Evolutionary conservation across 2,113 vertebrate species (phyloP).

Genomic region (Chroicocephalus ridibundus): DNA sequence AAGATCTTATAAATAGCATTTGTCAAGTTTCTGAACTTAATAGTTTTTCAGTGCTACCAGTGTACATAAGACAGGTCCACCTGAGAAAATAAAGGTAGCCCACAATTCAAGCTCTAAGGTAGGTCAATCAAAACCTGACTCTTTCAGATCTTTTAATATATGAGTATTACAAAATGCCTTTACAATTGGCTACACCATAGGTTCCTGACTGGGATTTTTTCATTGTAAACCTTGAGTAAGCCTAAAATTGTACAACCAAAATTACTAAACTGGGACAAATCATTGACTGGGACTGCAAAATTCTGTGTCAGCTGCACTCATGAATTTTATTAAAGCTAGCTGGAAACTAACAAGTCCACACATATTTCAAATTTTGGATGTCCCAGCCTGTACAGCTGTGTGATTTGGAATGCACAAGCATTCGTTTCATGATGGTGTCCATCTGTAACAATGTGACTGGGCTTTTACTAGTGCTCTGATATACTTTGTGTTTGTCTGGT

Average conservation of each 20-base stretch:
- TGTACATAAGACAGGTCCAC: not conserved
- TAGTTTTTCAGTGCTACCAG: rapidly evolving
- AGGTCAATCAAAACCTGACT: not conserved
- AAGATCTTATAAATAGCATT: not conserved
- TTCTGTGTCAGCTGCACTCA: not conserved
- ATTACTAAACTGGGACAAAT: not conserved
- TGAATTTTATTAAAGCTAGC: not conserved
- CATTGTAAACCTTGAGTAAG: not conserved
- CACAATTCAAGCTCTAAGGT: not conserved
- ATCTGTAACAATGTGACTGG: not conserved
- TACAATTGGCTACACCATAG: not conserved
- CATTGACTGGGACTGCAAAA: not conserved
- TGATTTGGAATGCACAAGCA: not conserved
- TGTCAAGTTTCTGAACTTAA: not conserved
- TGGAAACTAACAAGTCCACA: not conserved
- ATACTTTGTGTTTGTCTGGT: not conserved
- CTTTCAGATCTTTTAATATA: not conserved
- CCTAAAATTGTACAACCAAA: not conserved
- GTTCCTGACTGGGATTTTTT: not conserved
- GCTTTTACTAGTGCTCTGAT: not conserved
- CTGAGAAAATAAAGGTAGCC: not conserved
- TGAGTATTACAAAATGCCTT: not conserved
- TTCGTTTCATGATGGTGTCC: not conserved
- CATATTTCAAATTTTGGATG: not conserved
- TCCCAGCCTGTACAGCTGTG: not conserved